Conservation (phyloP, 2,888 invertebrate genomes). For the Thera britannica region DNA sequence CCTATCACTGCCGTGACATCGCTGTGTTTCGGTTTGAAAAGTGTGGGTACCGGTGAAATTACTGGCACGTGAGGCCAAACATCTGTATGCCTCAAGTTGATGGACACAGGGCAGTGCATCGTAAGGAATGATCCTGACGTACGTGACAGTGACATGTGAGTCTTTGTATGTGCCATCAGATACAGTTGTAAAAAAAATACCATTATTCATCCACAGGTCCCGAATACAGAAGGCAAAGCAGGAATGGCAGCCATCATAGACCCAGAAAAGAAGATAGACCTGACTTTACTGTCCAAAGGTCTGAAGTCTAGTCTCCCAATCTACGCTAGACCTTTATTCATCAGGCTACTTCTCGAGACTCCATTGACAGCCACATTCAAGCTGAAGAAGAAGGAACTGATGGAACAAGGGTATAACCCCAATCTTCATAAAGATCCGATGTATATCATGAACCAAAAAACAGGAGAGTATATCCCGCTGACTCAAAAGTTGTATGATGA, state of each 20-base stretch:
- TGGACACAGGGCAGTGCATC: no score
- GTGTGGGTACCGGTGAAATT: no score
- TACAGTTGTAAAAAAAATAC: background rate
- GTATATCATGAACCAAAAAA: slow-evolving; percentile 85
- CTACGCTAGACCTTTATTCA: slow-evolving; percentile 95
- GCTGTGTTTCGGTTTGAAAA: no score
- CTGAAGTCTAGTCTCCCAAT: slow-evolving; percentile 87
- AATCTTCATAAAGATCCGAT: slow-evolving; percentile 87
- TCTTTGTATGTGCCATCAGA: no score
- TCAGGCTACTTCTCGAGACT: slow-evolving; percentile 89
- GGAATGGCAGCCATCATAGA: slow-evolving; percentile 97
- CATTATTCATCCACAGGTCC: slow-evolving; percentile 82
- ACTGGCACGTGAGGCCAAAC: no score
- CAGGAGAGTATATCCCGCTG: slow-evolving; percentile 75
- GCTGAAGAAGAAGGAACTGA: slow-evolving; percentile 94
- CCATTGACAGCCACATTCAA: slow-evolving; percentile 96
- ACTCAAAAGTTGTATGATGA: slow-evolving; percentile 78
- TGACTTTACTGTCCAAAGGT: slow-evolving; percentile 73
- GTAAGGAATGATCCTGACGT: no score
- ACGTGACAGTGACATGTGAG: no score
- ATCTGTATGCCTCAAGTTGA: no score
- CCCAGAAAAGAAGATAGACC: slow-evolving; percentile 86
- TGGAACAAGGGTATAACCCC: slow-evolving; percentile 91
- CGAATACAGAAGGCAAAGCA: slow-evolving; percentile 92
- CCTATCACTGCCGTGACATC: no score